phyloP scores from a whole-genome alignment of 2,888 invertebrate genomes.

The Agonopterix alstromeriana region DNA sequence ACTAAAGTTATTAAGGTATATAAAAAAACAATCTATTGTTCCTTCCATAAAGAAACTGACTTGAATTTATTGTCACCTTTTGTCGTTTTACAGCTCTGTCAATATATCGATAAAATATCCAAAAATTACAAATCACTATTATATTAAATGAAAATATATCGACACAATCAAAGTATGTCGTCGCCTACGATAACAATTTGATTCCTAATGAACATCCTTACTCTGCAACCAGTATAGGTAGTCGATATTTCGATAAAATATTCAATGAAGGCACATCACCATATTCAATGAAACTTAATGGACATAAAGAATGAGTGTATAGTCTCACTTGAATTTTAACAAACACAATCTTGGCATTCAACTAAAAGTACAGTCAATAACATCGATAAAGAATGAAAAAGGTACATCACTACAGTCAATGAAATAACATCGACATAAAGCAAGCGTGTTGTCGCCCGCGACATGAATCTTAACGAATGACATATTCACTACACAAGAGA shows the following conservation, averaged over 20 bases:
- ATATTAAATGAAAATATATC: too few relatives aligned
- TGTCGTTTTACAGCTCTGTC: too few relatives aligned
- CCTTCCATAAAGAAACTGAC: too few relatives aligned
- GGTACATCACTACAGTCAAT: conserved; percentile 29
- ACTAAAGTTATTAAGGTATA: too few relatives aligned
- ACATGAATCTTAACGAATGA: conserved; percentile 33
- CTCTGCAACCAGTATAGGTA: too few relatives aligned
- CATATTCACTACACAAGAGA: conserved; percentile 17
- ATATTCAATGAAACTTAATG: conserved; percentile 29
- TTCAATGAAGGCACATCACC: conserved; percentile 21
- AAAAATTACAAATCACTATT: too few relatives aligned
- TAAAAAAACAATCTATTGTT: too few relatives aligned
- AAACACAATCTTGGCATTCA: conserved; percentile 13
- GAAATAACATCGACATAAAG: conserved; percentile 29
- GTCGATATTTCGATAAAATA: conserved; percentile 4
- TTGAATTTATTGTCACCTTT: too few relatives aligned
- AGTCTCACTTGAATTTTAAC: conserved; percentile 33
- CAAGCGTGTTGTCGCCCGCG: conserved; percentile 21
- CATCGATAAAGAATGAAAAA: conserved; percentile 5
- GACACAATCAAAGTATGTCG: too few relatives aligned
- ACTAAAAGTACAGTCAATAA: neutral
- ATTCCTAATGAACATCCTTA: too few relatives aligned
- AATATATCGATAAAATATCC: too few relatives aligned
- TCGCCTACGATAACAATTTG: too few relatives aligned
- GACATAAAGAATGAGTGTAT: conserved; percentile 22